A percentile compares a stretch with the other conserved stretches of the same genome.
These are phyloP conservation scores for Orthosia cruda DNA, from an alignment of 2,888 invertebrate species.

Conservation along the genomic window DNA sequence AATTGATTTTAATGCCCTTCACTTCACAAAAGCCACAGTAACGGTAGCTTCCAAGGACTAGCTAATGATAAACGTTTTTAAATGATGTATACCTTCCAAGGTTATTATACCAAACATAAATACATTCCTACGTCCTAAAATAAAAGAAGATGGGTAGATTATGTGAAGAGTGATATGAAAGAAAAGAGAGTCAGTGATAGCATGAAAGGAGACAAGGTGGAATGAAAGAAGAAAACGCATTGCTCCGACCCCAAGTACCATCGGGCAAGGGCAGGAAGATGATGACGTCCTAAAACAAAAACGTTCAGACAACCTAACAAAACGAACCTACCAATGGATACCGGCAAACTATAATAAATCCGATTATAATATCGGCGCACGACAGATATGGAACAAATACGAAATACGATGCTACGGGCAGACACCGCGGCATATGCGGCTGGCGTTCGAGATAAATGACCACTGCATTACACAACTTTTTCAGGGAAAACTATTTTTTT, in stretches of 20 bases:
- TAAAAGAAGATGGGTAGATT: too few relatives aligned
- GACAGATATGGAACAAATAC: slow-evolving; percentile 62
- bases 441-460: slow-evolving; percentile 83
- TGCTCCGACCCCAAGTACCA: too few relatives aligned
- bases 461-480: slow-evolving; percentile 82
- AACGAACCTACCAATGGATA: slow-evolving; percentile 30
- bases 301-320: not conserved
- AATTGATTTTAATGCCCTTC: not conserved
- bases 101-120: not conserved
- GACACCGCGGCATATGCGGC: slow-evolving; percentile 74
- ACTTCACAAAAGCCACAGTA: not conserved
- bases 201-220: too few relatives aligned
- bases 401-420: slow-evolving; percentile 62
- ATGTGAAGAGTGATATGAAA: too few relatives aligned
- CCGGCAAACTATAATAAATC: slow-evolving; percentile 50
- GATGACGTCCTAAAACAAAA: not conserved
- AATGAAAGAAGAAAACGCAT: too few relatives aligned
- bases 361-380: slow-evolving; percentile 56
- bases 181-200: too few relatives aligned
- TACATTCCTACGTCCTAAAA: not conserved
- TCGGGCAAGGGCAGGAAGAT: too few relatives aligned
- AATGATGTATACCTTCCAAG: not conserved
- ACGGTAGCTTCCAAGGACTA: not conserved
- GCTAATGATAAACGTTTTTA: not conserved
- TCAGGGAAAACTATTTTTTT: slow-evolving; percentile 77